These are phyloP conservation scores for Hypsibius dujardini DNA, from an alignment of 1,140 invertebrate species.

Conservation along the genomic window DNA sequence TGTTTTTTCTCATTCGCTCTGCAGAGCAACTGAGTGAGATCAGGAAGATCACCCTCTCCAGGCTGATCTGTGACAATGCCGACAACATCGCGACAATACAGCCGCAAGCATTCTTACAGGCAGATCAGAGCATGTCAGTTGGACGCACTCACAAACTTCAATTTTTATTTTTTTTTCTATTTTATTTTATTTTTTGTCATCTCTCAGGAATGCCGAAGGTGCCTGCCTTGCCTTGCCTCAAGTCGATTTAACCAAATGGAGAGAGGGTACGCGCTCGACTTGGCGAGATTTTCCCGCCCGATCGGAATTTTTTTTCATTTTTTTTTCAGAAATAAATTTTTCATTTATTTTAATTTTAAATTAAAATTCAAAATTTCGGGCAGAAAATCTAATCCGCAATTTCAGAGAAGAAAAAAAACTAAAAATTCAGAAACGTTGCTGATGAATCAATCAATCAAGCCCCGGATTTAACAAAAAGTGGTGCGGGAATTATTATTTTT, in stretches of 20 bases:
- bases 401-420: too few relatives aligned
- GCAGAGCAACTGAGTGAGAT: slow-evolving; percentile 48
- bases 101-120: slow-evolving; percentile 36
- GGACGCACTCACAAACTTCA: background rate
- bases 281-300: background rate
- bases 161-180: background rate
- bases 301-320: background rate
- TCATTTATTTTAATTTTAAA: background rate
- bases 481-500: too few relatives aligned
- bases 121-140: background rate
- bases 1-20: slow-evolving; percentile 17
- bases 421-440: too few relatives aligned
- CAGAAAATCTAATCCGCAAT: background rate
- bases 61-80: slow-evolving; percentile 58
- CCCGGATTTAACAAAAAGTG: too few relatives aligned
- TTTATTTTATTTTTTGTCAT: background rate
- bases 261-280: background rate
- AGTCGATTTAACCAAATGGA: slow-evolving; percentile 4
- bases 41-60: slow-evolving; percentile 46
- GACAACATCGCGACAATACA: slow-evolving; percentile 45
- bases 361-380: background rate
- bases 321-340: background rate
- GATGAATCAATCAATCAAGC: too few relatives aligned
- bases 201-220: background rate
- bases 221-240: background rate